Base-by-base conservation (phyloP, 2,888 invertebrate genomes). In the Zhuqinia jingwanae region DNA sequence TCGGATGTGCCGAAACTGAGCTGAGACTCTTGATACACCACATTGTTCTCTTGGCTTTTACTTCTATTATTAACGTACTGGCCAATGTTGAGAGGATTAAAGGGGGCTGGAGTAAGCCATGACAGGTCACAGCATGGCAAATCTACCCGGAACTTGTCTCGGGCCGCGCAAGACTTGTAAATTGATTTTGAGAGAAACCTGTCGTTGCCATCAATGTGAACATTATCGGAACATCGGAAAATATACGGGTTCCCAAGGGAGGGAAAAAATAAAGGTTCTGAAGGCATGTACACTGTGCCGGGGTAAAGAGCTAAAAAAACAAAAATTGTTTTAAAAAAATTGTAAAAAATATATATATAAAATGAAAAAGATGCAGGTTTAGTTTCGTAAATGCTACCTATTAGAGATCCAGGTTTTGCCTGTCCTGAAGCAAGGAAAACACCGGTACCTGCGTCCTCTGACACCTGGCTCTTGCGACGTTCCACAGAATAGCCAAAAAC, bases 51-150 rank as follows among this genome's bases (percentile, higher is more conserved):
- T 81, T 90, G 90, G 92, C 92, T 91, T 91, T 91, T 91, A 70
- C 91, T 92, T 65, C 92, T 92, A 90, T 94, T 93, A 91, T 94
- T 94, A 58, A 94, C 93, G 91, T 93, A 93, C 90, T 94, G 94
- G 2, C 93, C 94, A 63, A 93, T 91, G 89, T 92, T 92, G 50
- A 93, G 90, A 6, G 93, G 93, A 90, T 93, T 93, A 13, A 92
- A 63, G 5, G 92, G 92, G 53, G 85, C 1, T 75, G 70, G 22
- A 5, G 90, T 90, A 0, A 91, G 79, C 92, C 92, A 92, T 1
- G 90, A 88, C 8, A 86, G 70, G 87, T 92, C 94, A 89, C 91
- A 86, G 91, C 90, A 91, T 92, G 93, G 60, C 92, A 92, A 60
- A 92, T 92, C 87, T 17, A 89, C 56, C 22, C 83, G 73, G 85